A percentile compares a stretch with the other conserved stretches of the same genome.
Evolutionary conservation across 2,113 vertebrate genomes (phyloP).

Genomic region (Ptychochromis oligacanthus): DNA sequence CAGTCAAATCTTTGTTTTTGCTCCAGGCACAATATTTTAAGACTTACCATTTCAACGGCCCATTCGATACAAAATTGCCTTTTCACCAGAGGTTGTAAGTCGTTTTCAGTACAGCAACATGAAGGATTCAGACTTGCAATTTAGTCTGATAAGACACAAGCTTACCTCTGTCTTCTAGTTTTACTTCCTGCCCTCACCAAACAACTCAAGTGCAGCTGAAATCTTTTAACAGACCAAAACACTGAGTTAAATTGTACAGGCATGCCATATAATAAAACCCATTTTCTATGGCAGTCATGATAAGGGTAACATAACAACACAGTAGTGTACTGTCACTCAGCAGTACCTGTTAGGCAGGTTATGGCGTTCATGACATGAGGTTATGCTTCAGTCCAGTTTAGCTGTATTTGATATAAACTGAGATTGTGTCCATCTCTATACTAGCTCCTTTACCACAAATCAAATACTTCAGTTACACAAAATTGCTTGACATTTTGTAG

Average conservation of each 20-base stretch:
- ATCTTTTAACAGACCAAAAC: not conserved
- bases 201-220: constrained; percentile 8
- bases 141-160: constrained; percentile 17
- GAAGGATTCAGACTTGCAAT: constrained; percentile 37
- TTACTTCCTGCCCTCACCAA: not conserved
- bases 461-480: constrained; percentile 66
- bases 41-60: constrained; percentile 30
- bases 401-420: constrained; percentile 44
- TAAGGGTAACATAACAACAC: not conserved
- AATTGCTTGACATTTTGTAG: constrained; percentile 75
- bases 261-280: not conserved
- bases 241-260: not conserved
- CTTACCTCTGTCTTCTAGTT: not conserved
- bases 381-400: constrained; percentile 43
- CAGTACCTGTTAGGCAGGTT: constrained; percentile 34
- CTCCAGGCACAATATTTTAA: constrained; percentile 38
- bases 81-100: constrained; percentile 30
- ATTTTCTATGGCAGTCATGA: not conserved
- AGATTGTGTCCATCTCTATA: constrained; percentile 45
- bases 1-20: constrained; percentile 45
- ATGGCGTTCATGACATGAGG: constrained; percentile 15
- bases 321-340: constrained; percentile 36
- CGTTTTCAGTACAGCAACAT: constrained; percentile 34
- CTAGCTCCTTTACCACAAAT: constrained; percentile 48
- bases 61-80: constrained; percentile 30